phyloP scores from a whole-genome alignment of 2,113 vertebrate genomes.

The Perca fluviatilis region DNA sequence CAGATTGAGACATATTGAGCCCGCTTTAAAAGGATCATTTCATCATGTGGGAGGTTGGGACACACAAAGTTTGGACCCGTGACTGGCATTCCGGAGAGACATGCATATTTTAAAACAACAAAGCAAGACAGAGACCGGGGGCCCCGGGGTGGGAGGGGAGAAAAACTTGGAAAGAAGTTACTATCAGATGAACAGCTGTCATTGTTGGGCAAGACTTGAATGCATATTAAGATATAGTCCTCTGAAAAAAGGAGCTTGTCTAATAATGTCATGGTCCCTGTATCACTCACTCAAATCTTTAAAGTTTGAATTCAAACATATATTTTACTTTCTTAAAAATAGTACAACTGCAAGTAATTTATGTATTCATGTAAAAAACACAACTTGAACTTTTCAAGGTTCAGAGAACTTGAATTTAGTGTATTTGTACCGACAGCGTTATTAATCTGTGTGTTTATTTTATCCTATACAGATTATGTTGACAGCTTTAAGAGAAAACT shows the following conservation, averaged over 20 bases:
- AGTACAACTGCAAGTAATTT: background rate
- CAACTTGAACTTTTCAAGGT: conserved; percentile 2
- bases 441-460: background rate
- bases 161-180: conserved; percentile 92
- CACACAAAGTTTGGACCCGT: conserved; percentile 99
- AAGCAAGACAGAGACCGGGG: conserved; percentile 92
- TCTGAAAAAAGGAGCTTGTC: conserved; percentile 56
- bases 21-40: conserved; percentile 99
- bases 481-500: background rate
- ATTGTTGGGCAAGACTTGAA: conserved; percentile 86
- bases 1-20: conserved; percentile 99
- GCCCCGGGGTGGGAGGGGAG: conserved; percentile 81
- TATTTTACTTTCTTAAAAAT: background rate
- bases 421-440: no score
- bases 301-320: background rate
- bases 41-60: conserved; percentile 98
- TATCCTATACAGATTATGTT: background rate
- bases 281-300: conserved; percentile 14
- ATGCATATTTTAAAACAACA: conserved; percentile 99
- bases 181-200: conserved; percentile 98
- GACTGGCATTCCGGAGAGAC: conserved; percentile 99
- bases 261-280: conserved; percentile 42
- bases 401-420: background rate
- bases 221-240: conserved; percentile 77
- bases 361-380: background rate